Conservation (phyloP, 2,797 vertebrate species). For the Arnoldichthys spilopterus region DNA sequence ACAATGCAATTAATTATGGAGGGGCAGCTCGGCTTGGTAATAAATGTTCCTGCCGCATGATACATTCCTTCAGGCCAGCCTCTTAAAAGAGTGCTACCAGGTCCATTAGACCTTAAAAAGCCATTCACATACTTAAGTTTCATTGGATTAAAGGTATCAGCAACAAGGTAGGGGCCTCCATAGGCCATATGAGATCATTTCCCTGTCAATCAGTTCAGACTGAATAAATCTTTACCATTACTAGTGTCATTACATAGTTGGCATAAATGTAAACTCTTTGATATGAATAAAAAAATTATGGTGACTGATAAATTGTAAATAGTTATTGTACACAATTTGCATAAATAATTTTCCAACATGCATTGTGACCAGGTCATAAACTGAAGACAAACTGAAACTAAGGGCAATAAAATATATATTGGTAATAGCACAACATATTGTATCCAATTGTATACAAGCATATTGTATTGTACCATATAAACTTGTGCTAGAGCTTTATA, state of each 20-base stretch:
- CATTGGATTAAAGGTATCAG: conserved; percentile 41
- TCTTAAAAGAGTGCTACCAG: conserved; percentile 44
- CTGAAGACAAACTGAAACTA: not conserved
- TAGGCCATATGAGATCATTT: conserved; percentile 53
- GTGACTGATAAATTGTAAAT: no score
- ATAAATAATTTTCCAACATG: not conserved
- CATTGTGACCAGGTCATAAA: not conserved
- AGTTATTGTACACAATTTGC: not conserved
- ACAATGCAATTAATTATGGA: conserved; percentile 57
- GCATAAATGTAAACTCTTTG: not conserved
- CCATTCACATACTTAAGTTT: conserved; percentile 27
- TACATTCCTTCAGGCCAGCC: conserved; percentile 49
- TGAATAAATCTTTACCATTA: conserved; percentile 47
- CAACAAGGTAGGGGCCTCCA: conserved; percentile 36
- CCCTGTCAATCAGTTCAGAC: conserved; percentile 61
- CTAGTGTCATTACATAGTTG: not conserved
- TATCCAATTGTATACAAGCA: no score
- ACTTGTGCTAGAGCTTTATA: no score
- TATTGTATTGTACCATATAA: no score
- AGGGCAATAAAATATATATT: no score
- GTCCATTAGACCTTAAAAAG: conserved; percentile 50
- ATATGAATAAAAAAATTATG: not conserved
- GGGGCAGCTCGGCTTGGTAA: conserved; percentile 54
- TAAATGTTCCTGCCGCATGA: conserved; percentile 52
- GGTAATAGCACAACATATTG: no score